Conservation (phyloP, 2,113 vertebrate species). For the Plecotus auritus region DNA sequence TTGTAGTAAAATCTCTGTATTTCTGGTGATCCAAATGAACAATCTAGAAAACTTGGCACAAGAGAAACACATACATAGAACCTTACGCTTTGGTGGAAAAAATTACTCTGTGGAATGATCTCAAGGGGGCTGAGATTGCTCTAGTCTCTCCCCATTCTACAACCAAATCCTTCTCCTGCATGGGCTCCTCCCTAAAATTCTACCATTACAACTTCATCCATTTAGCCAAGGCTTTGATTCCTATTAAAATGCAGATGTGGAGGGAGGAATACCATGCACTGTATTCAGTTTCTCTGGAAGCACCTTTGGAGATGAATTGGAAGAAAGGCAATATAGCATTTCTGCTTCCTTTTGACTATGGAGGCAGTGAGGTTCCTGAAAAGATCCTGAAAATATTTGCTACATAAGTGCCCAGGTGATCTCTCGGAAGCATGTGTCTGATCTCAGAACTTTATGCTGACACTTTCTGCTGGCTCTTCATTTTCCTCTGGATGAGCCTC, state of each 20-base stretch:
- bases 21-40: neutral
- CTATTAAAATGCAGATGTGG: neutral
- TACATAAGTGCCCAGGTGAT: neutral
- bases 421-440: neutral
- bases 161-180: neutral
- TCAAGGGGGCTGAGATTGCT: neutral
- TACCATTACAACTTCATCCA: neutral
- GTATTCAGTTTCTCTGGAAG: neutral
- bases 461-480: neutral
- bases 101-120: neutral
- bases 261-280: neutral
- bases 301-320: neutral
- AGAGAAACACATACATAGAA: conserved; percentile 2
- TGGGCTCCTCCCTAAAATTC: neutral
- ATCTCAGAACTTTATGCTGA: neutral
- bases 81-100: conserved; percentile 1
- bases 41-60: conserved; percentile 4
- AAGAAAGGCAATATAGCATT: neutral
- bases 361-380: neutral
- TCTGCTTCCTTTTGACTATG: neutral
- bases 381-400: neutral
- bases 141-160: neutral
- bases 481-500: neutral
- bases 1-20: conserved; percentile 1
- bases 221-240: conserved; percentile 19